A percentile compares a stretch with the other conserved stretches of the same genome.
Evolutionary conservation across 2,113 vertebrate genomes (phyloP).

Genomic region (Psilopsiagon aurifrons): DNA sequence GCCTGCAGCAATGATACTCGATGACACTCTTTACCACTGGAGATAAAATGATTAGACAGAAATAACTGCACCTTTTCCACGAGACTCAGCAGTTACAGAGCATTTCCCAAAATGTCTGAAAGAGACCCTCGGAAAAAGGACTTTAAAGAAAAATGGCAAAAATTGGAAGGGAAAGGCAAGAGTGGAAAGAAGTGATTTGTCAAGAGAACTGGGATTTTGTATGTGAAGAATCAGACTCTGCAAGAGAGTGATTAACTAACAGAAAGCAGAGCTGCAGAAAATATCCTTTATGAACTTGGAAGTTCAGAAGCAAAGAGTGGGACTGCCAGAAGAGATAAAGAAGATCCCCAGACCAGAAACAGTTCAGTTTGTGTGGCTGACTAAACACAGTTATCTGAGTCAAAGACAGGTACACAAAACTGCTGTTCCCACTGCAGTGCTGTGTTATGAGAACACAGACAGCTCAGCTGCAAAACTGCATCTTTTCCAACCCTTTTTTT

Average conservation of each 20-base stretch:
- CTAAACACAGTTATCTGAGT: fast-evolving
- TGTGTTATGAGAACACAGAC: fast-evolving
- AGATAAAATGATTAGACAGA: background rate
- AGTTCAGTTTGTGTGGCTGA: background rate
- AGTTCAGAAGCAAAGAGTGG: background rate
- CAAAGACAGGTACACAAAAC: background rate
- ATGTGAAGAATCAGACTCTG: background rate
- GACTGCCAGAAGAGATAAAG: background rate
- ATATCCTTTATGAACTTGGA: background rate
- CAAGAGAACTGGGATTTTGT: background rate
- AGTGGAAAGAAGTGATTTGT: background rate
- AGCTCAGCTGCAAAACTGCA: background rate
- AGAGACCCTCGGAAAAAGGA: background rate
- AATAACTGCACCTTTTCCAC: background rate
- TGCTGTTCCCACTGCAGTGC: background rate
- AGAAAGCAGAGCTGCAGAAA: background rate
- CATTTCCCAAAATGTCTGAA: background rate
- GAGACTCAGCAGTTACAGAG: background rate
- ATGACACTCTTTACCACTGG: background rate
- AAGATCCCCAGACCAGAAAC: background rate
- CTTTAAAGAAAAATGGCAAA: background rate
- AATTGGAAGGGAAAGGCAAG: background rate
- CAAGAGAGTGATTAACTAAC: background rate
- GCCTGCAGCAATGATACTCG: background rate
- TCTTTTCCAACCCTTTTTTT: background rate